phyloP scores from a whole-genome alignment of 2,797 vertebrate genomes.

The Enteromius viviparus region DNA sequence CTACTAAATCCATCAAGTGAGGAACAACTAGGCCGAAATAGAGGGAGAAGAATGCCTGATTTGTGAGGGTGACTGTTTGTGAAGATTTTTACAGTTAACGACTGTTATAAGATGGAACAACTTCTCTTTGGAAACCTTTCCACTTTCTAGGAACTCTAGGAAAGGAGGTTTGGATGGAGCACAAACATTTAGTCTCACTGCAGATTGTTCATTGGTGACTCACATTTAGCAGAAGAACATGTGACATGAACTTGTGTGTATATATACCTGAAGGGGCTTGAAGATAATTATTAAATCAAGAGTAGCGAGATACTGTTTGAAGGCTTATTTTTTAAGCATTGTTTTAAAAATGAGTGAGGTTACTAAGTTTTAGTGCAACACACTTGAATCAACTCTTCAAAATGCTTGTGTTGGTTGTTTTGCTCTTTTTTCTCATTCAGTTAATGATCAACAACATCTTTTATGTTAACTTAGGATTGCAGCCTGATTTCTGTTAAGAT shows the following conservation, averaged over 20 bases:
- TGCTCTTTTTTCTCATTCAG: not conserved
- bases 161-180: not conserved
- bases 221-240: conserved; percentile 6
- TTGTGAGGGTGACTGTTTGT: not conserved
- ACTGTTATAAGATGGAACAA: not conserved
- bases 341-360: conserved; percentile 1
- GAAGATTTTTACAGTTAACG: not conserved
- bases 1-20: conserved; percentile 66
- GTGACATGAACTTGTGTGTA: conserved; percentile 29
- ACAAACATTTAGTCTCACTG: conserved; percentile 24
- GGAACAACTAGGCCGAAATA: conserved; percentile 58
- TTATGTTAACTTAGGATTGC: not conserved
- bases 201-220: not conserved
- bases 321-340: conserved; percentile 7
- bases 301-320: not conserved
- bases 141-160: not conserved
- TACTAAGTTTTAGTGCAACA: not conserved
- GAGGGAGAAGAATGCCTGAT: not conserved
- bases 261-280: conserved; percentile 31
- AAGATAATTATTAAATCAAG: conserved; percentile 10
- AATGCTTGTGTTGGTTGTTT: not conserved
- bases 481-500: not conserved
- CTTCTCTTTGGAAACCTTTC: not conserved
- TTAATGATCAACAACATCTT: not conserved
- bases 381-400: not conserved